Evolutionary conservation across 2,113 vertebrate genomes (phyloP).

Genomic region (Nyctereutes procyonoides): DNA sequence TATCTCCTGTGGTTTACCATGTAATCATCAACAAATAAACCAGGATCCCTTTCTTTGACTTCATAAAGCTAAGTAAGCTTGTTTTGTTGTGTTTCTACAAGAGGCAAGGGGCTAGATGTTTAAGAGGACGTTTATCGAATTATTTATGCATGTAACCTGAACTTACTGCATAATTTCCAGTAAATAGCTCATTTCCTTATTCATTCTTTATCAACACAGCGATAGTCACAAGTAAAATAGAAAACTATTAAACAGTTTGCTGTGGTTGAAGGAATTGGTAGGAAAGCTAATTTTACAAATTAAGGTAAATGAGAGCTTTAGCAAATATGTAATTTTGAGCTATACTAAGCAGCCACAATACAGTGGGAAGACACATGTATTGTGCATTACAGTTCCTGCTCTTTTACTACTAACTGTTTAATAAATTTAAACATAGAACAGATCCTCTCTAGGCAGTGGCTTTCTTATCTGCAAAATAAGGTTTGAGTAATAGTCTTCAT

Average conservation of each 20-base stretch:
- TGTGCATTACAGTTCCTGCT: background rate
- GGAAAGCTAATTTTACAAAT: slow-evolving; percentile 31
- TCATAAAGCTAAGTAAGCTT: background rate
- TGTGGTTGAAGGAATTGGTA: background rate
- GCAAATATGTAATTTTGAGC: background rate
- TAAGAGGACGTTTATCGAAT: background rate
- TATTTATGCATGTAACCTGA: background rate
- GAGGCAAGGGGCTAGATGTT: background rate
- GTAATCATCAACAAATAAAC: background rate
- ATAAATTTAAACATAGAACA: background rate
- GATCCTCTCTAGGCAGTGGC: background rate
- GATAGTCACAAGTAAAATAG: background rate
- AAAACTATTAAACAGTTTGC: background rate
- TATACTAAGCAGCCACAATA: background rate
- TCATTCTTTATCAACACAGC: slow-evolving; percentile 21
- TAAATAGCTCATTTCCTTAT: background rate
- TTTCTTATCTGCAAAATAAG: slow-evolving; percentile 13
- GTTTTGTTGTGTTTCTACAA: background rate
- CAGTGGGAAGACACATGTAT: background rate
- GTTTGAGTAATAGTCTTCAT: background rate
- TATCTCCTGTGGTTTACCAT: background rate
- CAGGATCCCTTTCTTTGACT: background rate
- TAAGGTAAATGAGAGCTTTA: slow-evolving; percentile 21
- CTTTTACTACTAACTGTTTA: background rate
- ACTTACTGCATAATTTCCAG: background rate